These are phyloP conservation scores for Sphenopsis melanotis DNA, from an alignment of 2,797 vertebrate species.

Conservation along the genomic window DNA sequence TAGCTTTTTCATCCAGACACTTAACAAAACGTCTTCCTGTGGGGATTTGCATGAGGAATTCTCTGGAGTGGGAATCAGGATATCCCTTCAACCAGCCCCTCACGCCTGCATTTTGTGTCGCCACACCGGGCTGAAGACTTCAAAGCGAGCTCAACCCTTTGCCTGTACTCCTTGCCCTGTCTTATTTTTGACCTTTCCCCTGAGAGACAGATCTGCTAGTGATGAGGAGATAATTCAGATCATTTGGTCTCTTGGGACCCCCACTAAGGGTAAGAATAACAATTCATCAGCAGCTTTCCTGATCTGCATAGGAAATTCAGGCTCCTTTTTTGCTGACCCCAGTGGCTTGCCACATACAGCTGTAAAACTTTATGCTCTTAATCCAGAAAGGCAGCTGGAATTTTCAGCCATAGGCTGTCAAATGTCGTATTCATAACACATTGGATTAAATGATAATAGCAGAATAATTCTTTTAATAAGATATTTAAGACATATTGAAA, in stretches of 20 bases:
- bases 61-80: neutral
- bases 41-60: neutral
- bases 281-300: neutral
- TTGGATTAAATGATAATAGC: conserved; percentile 42
- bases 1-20: neutral
- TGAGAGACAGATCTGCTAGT: neutral
- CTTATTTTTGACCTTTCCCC: conserved; percentile 14
- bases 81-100: neutral
- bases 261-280: conserved; percentile 10
- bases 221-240: conserved; percentile 1
- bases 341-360: neutral
- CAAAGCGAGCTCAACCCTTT: neutral
- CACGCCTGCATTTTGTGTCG: rapidly evolving
- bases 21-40: neutral
- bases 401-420: conserved; percentile 41
- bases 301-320: conserved; percentile 12
- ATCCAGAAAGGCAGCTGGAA: conserved; percentile 47
- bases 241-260: neutral
- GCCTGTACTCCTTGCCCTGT: neutral
- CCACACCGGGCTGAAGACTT: neutral
- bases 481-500: neutral
- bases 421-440: conserved; percentile 21
- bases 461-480: conserved; percentile 22
- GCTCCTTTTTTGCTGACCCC: conserved; percentile 15
- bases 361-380: conserved; percentile 28